phyloP scores from a whole-genome alignment of 2,888 invertebrate species.

The Blera fallax region DNA sequence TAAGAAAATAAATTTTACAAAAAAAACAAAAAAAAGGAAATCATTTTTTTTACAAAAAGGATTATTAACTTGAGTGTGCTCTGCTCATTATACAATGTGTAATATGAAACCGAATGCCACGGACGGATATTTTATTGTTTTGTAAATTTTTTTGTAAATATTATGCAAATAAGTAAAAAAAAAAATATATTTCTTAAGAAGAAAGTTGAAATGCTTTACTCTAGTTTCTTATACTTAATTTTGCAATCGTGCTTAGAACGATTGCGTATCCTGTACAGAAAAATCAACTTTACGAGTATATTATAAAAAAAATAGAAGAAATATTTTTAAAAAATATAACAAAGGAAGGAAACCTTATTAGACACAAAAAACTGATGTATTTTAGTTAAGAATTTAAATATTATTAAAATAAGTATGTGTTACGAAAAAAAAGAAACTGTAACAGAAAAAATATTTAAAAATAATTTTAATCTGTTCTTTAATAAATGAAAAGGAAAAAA shows the following conservation, averaged over 20 bases:
- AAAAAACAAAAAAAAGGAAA: not conserved
- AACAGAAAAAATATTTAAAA: constrained; percentile 38
- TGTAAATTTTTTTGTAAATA: constrained; percentile 43
- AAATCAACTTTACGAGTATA: constrained; percentile 26
- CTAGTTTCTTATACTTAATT: constrained; percentile 70
- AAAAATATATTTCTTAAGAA: constrained; percentile 16
- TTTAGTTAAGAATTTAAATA: constrained; percentile 58
- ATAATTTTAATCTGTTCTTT: constrained; percentile 67
- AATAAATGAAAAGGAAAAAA: constrained; percentile 52
- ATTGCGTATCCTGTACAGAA: constrained; percentile 61
- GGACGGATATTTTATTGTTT: constrained; percentile 29
- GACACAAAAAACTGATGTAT: constrained; percentile 29
- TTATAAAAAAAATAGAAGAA: constrained; percentile 31
- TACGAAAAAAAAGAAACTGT: constrained; percentile 32
- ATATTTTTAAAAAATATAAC: constrained; percentile 42
- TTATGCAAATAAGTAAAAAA: not conserved
- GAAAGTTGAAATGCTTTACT: constrained; percentile 34
- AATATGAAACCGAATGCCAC: not conserved
- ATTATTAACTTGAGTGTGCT: constrained; percentile 8
- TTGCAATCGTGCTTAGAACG: constrained; percentile 21
- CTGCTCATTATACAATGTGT: not conserved
- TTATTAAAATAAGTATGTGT: constrained; percentile 50
- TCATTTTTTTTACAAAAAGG: constrained; percentile 48
- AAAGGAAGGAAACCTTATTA: constrained; percentile 20
- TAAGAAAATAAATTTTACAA: not conserved